These are phyloP conservation scores for Pseudococcus jackbeardsleyi DNA, from an alignment of 2,888 invertebrate species.

Conservation along the genomic window DNA sequence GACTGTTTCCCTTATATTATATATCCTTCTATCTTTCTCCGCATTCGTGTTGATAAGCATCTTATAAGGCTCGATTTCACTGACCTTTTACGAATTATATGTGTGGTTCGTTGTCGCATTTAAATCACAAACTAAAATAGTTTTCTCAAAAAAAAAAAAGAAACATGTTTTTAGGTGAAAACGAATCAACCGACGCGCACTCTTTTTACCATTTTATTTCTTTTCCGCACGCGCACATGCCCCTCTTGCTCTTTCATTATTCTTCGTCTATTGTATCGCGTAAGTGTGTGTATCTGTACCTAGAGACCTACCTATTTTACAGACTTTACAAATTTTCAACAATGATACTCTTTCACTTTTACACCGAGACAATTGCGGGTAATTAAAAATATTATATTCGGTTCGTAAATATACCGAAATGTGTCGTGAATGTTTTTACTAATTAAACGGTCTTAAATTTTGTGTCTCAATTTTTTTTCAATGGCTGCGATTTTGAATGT, in stretches of 20 bases:
- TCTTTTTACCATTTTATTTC: slow-evolving; percentile 2
- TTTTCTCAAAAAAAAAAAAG: slow-evolving; percentile 9
- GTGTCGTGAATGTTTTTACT: no score
- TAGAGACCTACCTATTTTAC: background rate
- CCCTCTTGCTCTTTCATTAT: background rate
- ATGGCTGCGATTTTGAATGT: no score
- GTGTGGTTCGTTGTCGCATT: slow-evolving; percentile 59
- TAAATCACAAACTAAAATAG: slow-evolving; percentile 29
- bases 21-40: slow-evolving; percentile 56
- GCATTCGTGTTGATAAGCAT: slow-evolving; percentile 52
- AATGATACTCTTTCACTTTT: background rate
- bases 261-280: background rate
- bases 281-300: no score
- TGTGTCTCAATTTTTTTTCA: no score
- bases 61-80: slow-evolving; percentile 62
- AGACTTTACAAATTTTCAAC: background rate
- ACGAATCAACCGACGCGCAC: slow-evolving; percentile 11
- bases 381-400: background rate
- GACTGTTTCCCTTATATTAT: slow-evolving; percentile 58
- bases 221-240: background rate
- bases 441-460: no score
- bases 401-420: background rate
- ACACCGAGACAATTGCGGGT: background rate
- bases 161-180: slow-evolving; percentile 25
- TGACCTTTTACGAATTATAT: slow-evolving; percentile 62